Evolutionary conservation across 2,888 invertebrate species (phyloP).

Genomic region (Volucella inflata): DNA sequence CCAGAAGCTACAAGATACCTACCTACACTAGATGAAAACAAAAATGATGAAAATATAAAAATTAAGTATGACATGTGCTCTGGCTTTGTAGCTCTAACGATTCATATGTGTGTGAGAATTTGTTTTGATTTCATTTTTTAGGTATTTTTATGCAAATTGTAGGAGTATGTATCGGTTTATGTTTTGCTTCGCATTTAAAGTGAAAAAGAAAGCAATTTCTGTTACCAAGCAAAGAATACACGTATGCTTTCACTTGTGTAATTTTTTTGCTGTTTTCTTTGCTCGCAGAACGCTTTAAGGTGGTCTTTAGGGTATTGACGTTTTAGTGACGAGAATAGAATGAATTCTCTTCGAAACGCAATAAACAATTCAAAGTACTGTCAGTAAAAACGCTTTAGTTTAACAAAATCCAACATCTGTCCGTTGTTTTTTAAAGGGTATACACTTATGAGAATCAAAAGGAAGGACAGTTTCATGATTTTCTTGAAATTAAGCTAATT

Average conservation of each 20-base stretch:
- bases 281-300: conserved; percentile 3
- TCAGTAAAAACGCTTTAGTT: too few relatives aligned
- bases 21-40: conserved; percentile 29
- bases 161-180: conserved; percentile 27
- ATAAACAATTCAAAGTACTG: not conserved
- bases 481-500: too few relatives aligned
- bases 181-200: conserved; percentile 59
- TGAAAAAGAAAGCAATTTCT: conserved; percentile 34
- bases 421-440: too few relatives aligned
- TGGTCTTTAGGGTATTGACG: not conserved
- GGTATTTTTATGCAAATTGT: conserved; percentile 57
- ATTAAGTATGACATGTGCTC: conserved; percentile 68
- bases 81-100: conserved; percentile 18
- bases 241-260: not conserved
- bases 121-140: conserved; percentile 72
- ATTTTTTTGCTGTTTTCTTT: conserved; percentile 8
- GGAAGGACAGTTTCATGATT: too few relatives aligned
- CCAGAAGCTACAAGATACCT: conserved; percentile 13
- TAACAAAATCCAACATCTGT: too few relatives aligned
- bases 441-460: too few relatives aligned
- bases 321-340: not conserved
- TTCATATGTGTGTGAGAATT: conserved; percentile 45
- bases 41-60: conserved; percentile 49
- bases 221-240: conserved; percentile 53
- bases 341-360: too few relatives aligned